Conservation (phyloP, 2,888 invertebrate species). For the Trachelus troglodyta region DNA sequence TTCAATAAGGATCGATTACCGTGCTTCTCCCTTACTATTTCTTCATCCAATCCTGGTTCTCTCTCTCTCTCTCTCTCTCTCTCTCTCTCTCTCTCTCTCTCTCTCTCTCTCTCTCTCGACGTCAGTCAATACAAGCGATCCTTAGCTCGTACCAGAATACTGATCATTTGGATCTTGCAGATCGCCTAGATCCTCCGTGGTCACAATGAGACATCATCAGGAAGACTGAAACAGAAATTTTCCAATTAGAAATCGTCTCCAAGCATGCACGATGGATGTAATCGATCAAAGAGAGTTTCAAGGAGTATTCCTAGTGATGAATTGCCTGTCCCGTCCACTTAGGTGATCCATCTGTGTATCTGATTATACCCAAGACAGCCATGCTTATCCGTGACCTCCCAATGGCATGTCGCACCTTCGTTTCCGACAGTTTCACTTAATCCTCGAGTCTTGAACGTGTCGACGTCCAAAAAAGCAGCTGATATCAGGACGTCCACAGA, state of each 20-base stretch:
- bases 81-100: too few relatives aligned
- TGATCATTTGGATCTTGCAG: neutral
- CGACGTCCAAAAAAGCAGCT: neutral
- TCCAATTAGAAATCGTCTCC: neutral
- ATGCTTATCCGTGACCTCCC: slow-evolving; percentile 13
- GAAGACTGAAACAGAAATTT: neutral
- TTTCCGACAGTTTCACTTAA: neutral
- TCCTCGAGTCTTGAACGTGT: neutral
- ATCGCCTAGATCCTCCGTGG: neutral
- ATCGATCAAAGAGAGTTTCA: slow-evolving; percentile 25
- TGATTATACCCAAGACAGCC: slow-evolving; percentile 32
- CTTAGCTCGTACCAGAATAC: too few relatives aligned
- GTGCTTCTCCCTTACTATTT: neutral
- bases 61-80: too few relatives aligned
- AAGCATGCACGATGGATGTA: neutral
- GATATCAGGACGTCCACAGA: neutral
- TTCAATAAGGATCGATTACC: neutral
- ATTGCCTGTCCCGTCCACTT: slow-evolving; percentile 36
- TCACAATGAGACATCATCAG: neutral
- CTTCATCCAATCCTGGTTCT: too few relatives aligned
- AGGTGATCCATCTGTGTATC: slow-evolving; percentile 35
- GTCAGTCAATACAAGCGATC: too few relatives aligned
- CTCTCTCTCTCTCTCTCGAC: too few relatives aligned
- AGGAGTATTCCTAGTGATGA: slow-evolving; percentile 28
- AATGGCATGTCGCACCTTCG: neutral